Percentiles rank a stretch among this genome's conserved stretches.
Conservation (phyloP, 2,113 vertebrate genomes). For the Neolamprologus sp. region DNA sequence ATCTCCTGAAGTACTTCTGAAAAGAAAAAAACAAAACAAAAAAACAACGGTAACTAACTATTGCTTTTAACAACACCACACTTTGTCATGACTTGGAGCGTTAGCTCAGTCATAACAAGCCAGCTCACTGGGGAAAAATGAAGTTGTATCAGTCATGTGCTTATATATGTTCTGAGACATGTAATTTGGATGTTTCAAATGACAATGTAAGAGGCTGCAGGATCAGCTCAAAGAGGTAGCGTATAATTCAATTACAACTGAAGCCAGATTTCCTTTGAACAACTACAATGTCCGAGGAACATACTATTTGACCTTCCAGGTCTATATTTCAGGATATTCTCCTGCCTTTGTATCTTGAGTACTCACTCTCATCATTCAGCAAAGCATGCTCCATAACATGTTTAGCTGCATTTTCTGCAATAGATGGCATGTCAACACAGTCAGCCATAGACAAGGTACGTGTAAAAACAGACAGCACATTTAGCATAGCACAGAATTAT, state of each 20-base stretch:
- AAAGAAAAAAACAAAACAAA: not conserved
- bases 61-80: not conserved
- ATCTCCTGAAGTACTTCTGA: slow-evolving; percentile 93
- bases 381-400: slow-evolving; percentile 92
- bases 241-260: not conserved
- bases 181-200: not conserved
- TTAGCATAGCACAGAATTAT: not conserved
- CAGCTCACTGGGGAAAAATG: not conserved
- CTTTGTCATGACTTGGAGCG: not conserved
- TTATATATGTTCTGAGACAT: not conserved
- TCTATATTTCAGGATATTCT: not conserved
- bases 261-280: not conserved
- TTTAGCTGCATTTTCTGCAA: slow-evolving; percentile 73
- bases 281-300: not conserved
- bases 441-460: slow-evolving; percentile 4
- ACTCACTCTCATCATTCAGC: slow-evolving; percentile 95
- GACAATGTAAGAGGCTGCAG: not conserved
- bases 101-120: not conserved
- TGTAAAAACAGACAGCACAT: slow-evolving; percentile 10
- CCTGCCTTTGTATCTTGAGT: not conserved
- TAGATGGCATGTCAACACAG: not conserved
- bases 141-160: not conserved
- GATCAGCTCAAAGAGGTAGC: not conserved
- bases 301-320: not conserved
- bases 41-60: not conserved